These are phyloP conservation scores for Conus ventricosus DNA, from an alignment of 1,140 invertebrate genomes.

Conservation along the genomic window DNA sequence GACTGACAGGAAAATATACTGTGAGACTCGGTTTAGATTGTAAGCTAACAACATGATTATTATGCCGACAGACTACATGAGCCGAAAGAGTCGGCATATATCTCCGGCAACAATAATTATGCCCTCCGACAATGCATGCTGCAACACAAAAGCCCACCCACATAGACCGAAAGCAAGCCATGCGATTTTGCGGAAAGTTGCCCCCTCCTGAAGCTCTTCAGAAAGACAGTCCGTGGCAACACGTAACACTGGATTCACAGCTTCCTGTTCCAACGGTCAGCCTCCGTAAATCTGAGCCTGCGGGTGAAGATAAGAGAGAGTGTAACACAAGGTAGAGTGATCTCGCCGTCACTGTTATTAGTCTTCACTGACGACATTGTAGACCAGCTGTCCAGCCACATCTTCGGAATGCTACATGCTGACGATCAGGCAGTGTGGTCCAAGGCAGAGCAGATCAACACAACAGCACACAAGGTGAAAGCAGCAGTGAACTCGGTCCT, in stretches of 20 bases:
- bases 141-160: too few species aligned
- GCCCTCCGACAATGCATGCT: too few species aligned
- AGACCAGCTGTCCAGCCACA: neutral
- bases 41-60: too few species aligned
- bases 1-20: too few species aligned
- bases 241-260: conserved; percentile 9
- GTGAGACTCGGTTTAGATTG: too few species aligned
- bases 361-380: conserved; percentile 20
- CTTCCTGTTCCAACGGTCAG: neutral
- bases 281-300: neutral
- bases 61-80: too few species aligned
- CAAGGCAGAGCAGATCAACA: neutral
- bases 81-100: too few species aligned
- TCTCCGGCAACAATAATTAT: too few species aligned
- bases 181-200: too few species aligned
- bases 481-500: neutral
- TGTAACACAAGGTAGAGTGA: conserved; percentile 41
- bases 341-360: conserved; percentile 34
- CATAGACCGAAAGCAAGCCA: too few species aligned
- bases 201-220: conserved; percentile 28
- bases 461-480: conserved; percentile 25
- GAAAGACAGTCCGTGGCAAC: neutral
- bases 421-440: neutral
- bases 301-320: conserved; percentile 13
- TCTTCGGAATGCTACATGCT: neutral